Evolutionary conservation across 1,140 invertebrate species (phyloP).

Genomic region (Pomacea maculata): DNA sequence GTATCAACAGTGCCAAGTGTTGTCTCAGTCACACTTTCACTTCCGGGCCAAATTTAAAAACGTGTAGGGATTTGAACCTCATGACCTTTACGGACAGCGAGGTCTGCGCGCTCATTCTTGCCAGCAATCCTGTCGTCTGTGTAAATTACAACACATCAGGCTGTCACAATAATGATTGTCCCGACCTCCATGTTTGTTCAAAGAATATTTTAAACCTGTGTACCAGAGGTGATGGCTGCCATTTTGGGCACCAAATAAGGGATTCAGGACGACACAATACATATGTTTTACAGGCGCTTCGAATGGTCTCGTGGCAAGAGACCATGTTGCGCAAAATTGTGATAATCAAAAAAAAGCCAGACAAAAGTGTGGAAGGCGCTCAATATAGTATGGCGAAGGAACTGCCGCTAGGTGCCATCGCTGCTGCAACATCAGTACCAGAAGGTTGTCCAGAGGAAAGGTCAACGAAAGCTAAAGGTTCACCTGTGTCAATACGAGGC

Average conservation of each 20-base stretch:
- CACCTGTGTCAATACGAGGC: too few relatives aligned
- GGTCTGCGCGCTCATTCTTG: neutral
- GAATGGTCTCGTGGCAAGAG: neutral
- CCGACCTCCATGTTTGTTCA: neutral
- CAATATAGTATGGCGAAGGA: too few relatives aligned
- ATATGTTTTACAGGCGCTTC: neutral
- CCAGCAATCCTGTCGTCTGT: neutral
- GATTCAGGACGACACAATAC: neutral
- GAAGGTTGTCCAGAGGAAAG: too few relatives aligned
- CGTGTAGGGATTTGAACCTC: neutral
- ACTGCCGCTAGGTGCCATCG: too few relatives aligned
- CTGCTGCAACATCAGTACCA: too few relatives aligned
- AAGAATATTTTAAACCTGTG: neutral
- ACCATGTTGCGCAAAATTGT: neutral
- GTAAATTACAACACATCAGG: neutral
- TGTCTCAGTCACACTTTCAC: neutral
- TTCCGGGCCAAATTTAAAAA: neutral
- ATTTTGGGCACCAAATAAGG: neutral
- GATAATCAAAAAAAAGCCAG: neutral
- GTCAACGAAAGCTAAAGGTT: too few relatives aligned
- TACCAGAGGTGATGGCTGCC: neutral
- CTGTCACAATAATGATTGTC: conserved; percentile 1
- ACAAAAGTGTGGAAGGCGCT: too few relatives aligned
- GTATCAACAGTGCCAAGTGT: neutral
- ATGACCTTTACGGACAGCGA: neutral